Conservation (phyloP, 2,113 vertebrate genomes). For the Engystomops pustulosus region DNA sequence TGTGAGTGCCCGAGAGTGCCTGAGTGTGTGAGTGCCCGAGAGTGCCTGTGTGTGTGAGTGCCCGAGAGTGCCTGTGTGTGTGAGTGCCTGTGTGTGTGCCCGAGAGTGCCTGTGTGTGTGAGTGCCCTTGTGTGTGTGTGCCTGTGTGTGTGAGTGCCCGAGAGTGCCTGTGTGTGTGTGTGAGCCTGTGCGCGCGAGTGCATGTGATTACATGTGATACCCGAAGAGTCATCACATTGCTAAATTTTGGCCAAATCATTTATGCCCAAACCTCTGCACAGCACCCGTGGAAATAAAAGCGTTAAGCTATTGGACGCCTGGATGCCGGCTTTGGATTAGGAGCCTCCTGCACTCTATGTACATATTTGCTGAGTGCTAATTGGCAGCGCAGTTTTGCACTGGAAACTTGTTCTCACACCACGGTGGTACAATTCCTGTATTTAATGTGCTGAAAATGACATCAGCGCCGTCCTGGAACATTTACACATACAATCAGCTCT, state of each 20-base stretch:
- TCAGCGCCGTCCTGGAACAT: not conserved
- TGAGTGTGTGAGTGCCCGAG: too few species aligned
- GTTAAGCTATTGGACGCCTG: not conserved
- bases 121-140: too few species aligned
- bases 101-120: too few species aligned
- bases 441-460: conserved; percentile 23
- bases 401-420: conserved; percentile 29
- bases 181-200: too few species aligned
- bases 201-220: too few species aligned
- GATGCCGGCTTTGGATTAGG: not conserved
- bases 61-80: too few species aligned
- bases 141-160: too few species aligned
- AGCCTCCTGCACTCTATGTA: not conserved
- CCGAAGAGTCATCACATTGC: not conserved
- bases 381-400: not conserved
- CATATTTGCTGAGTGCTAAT: conserved; percentile 37
- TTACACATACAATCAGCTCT: conserved; percentile 12
- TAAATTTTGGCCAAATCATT: not conserved
- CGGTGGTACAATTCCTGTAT: not conserved
- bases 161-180: too few species aligned
- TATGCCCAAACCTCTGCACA: not conserved
- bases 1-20: too few species aligned
- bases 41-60: too few species aligned
- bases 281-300: not conserved
- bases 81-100: too few species aligned